phyloP scores from a whole-genome alignment of 2,888 invertebrate species.

The Nomada lathburiana region DNA sequence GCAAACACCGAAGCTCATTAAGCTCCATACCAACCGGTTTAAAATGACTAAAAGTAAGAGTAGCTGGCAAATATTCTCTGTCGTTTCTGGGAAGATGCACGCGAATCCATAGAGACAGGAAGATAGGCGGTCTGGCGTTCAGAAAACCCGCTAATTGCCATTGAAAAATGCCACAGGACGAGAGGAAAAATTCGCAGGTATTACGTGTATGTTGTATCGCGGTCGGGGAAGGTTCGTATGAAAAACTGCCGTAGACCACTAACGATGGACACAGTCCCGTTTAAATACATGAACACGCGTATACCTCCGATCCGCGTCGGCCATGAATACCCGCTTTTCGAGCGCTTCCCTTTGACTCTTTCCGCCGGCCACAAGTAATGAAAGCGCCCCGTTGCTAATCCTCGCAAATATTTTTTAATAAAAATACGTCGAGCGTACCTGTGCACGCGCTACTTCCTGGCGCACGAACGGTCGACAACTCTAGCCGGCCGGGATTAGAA shows the following conservation, averaged over 20 bases:
- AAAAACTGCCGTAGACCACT: slow-evolving; percentile 48
- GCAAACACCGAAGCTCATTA: slow-evolving; percentile 19
- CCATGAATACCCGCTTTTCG: slow-evolving; percentile 55
- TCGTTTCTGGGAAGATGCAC: slow-evolving; percentile 5
- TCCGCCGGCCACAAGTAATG: slow-evolving; percentile 59
- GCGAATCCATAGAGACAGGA: slow-evolving; percentile 12
- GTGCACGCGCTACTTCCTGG: slow-evolving; percentile 41
- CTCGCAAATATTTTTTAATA: slow-evolving; percentile 69
- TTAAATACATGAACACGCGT: slow-evolving; percentile 53
- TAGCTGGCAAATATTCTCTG: slow-evolving; percentile 1
- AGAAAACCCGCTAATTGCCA: slow-evolving; percentile 50
- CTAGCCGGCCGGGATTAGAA: slow-evolving; percentile 40
- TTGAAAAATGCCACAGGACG: slow-evolving; percentile 51
- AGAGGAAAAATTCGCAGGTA: slow-evolving; percentile 36
- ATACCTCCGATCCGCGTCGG: slow-evolving; percentile 39
- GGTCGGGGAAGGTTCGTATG: slow-evolving; percentile 33
- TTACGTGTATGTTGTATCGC: slow-evolving; percentile 38
- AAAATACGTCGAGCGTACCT: slow-evolving; percentile 53
- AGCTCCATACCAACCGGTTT: background rate
- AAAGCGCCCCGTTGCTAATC: slow-evolving; percentile 64
- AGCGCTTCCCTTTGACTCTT: slow-evolving; percentile 57
- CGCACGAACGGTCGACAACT: slow-evolving; percentile 5
- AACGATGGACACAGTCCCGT: slow-evolving; percentile 56
- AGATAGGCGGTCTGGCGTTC: slow-evolving; percentile 1
- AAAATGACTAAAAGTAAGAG: slow-evolving; percentile 13